Evolutionary conservation across 2,888 invertebrate genomes (phyloP).

Genomic region (Ormyrus nitidulus): DNA sequence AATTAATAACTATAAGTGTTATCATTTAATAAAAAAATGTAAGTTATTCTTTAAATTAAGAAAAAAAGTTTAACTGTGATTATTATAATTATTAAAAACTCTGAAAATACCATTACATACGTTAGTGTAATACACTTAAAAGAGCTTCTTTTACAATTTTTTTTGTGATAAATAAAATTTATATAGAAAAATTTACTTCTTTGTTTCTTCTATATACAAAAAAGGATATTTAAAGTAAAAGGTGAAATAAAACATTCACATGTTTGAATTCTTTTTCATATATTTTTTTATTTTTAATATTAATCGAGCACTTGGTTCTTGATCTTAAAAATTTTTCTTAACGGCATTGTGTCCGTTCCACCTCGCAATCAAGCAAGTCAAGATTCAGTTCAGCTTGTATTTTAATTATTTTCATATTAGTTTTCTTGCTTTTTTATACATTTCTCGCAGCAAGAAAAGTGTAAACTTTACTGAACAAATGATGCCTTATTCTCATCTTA

Average conservation of each 20-base stretch:
- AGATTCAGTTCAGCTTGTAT: constrained; percentile 47
- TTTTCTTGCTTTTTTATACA: constrained; percentile 47
- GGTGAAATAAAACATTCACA: background rate
- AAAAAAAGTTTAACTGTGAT: too few relatives aligned
- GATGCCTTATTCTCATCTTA: constrained; percentile 21
- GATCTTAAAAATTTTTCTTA: constrained; percentile 43
- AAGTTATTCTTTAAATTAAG: too few relatives aligned
- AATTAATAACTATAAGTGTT: too few relatives aligned
- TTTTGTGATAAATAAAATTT: too few relatives aligned
- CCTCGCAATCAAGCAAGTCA: constrained; percentile 49
- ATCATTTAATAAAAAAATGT: too few relatives aligned
- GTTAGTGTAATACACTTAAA: too few relatives aligned
- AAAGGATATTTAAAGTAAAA: too few relatives aligned
- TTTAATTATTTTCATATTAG: constrained; percentile 24
- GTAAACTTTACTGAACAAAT: constrained; percentile 31
- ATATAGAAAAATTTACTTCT: too few relatives aligned
- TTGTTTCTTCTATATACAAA: too few relatives aligned
- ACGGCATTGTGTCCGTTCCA: constrained; percentile 28
- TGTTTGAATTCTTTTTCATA: constrained; percentile 12
- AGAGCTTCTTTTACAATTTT: too few relatives aligned
- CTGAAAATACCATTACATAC: too few relatives aligned
- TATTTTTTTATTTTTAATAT: constrained; percentile 54
- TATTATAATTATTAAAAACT: too few relatives aligned
- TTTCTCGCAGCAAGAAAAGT: constrained; percentile 34
- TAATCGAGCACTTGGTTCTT: constrained; percentile 50